Evolutionary conservation across 2,113 vertebrate species (phyloP).

Genomic region (Barnardius zonarius): DNA sequence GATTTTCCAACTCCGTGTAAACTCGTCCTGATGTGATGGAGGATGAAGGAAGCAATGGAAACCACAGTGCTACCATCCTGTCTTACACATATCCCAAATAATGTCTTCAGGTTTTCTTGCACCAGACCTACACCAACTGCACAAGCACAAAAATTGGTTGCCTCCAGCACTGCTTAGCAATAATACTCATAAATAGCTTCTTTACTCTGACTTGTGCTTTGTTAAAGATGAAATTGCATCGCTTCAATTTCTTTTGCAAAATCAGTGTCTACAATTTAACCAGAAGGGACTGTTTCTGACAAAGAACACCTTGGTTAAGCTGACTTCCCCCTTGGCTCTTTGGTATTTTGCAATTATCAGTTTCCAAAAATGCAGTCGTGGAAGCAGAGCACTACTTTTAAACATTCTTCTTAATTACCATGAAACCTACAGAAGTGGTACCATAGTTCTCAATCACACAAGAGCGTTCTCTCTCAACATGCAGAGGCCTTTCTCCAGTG

Average conservation of each 20-base stretch:
- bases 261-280: not conserved
- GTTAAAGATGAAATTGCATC: not conserved
- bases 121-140: not conserved
- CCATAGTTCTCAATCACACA: not conserved
- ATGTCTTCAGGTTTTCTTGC: not conserved
- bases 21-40: not conserved
- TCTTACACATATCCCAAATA: not conserved
- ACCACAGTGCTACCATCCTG: not conserved
- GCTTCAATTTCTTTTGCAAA: not conserved
- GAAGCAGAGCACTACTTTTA: not conserved
- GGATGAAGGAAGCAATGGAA: not conserved
- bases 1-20: accelerated
- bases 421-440: not conserved
- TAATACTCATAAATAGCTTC: not conserved
- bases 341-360: not conserved
- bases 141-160: not conserved
- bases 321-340: not conserved
- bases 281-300: not conserved
- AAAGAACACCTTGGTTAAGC: not conserved
- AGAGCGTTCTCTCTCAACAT: not conserved
- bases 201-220: not conserved
- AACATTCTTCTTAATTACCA: not conserved
- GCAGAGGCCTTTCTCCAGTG: not conserved
- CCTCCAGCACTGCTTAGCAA: not conserved
- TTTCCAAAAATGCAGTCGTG: not conserved